Percentiles rank a stretch among this genome's conserved stretches.
Evolutionary conservation across 1,140 invertebrate genomes (phyloP).

Genomic region (Mycetomoellerius zeteki): DNA sequence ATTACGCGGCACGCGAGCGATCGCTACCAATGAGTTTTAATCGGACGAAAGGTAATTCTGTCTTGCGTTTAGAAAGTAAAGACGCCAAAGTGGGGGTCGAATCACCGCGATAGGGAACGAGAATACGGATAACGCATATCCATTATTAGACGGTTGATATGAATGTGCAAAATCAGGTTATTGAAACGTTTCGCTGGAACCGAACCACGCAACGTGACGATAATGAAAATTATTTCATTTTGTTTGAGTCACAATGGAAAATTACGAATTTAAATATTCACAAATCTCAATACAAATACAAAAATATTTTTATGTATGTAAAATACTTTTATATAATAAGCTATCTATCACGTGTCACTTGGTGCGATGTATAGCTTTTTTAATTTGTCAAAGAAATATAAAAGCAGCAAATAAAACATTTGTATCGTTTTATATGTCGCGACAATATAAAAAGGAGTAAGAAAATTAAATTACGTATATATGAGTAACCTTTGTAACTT

Average conservation of each 20-base stretch:
- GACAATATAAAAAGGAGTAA: neutral
- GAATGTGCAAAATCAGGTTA: slow-evolving; percentile 39
- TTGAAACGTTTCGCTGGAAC: neutral
- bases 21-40: slow-evolving; percentile 14
- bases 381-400: neutral
- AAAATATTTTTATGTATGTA: neutral
- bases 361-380: neutral
- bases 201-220: neutral
- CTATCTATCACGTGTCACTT: neutral
- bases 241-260: neutral
- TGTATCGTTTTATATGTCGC: neutral
- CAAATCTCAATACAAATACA: neutral
- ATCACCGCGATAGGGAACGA: slow-evolving; percentile 20
- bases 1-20: neutral
- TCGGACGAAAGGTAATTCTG: slow-evolving; percentile 25
- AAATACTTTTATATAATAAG: too few relatives aligned
- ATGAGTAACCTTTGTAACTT: neutral
- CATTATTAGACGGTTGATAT: slow-evolving; percentile 3
- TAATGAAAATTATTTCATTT: slow-evolving; percentile 24
- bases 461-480: neutral
- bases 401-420: neutral
- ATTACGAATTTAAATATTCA: neutral
- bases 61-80: slow-evolving; percentile 57
- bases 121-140: slow-evolving; percentile 21
- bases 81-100: slow-evolving; percentile 50